These are phyloP conservation scores for Pteromalus puparum DNA, from an alignment of 1,140 invertebrate species.

Conservation along the genomic window DNA sequence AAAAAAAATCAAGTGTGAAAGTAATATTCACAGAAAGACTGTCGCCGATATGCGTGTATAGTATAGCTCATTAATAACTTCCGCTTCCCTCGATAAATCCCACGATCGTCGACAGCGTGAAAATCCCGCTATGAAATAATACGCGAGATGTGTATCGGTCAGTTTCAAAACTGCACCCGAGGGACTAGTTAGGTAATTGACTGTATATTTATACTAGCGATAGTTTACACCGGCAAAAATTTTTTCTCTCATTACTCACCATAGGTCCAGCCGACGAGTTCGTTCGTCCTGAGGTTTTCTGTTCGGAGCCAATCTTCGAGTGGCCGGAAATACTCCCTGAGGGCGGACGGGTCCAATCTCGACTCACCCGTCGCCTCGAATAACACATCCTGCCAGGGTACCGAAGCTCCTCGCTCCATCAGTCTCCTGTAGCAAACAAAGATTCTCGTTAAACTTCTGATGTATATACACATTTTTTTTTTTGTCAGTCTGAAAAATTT, in stretches of 20 bases:
- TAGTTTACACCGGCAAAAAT: too few relatives aligned
- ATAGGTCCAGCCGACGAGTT: slow-evolving; percentile 89
- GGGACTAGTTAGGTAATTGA: too few relatives aligned
- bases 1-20: not conserved
- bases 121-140: not conserved
- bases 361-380: slow-evolving; percentile 86
- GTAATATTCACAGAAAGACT: not conserved
- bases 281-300: slow-evolving; percentile 87
- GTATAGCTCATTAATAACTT: too few relatives aligned
- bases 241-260: slow-evolving; percentile 68
- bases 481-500: not conserved
- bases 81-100: not conserved
- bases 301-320: slow-evolving; percentile 91
- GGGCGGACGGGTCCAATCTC: slow-evolving; percentile 86
- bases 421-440: slow-evolving; percentile 79
- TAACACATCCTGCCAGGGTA: slow-evolving; percentile 90
- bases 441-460: not conserved
- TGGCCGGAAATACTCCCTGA: slow-evolving; percentile 95
- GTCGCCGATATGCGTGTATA: too few relatives aligned
- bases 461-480: too few relatives aligned
- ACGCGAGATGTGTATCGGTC: too few relatives aligned
- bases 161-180: not conserved
- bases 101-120: not conserved
- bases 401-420: slow-evolving; percentile 89
- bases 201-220: too few relatives aligned